Conservation (phyloP, 2,113 vertebrate genomes). For the Amblyopsis rosae region DNA sequence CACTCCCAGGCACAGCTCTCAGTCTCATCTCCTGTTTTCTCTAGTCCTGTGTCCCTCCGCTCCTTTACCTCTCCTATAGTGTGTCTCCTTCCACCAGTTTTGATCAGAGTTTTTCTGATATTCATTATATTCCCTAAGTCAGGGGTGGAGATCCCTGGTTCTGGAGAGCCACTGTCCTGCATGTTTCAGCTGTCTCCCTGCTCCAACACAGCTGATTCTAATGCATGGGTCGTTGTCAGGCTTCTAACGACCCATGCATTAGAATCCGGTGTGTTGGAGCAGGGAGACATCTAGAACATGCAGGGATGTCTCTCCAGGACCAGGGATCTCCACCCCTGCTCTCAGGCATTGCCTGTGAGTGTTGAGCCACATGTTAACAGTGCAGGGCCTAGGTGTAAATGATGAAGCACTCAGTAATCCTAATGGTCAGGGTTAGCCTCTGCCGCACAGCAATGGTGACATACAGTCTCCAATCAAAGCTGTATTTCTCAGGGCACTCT, state of each 20-base stretch:
- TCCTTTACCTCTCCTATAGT: slow-evolving; percentile 30
- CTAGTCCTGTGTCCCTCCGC: slow-evolving; percentile 40
- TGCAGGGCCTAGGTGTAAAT: slow-evolving; percentile 8
- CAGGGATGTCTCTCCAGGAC: too few relatives aligned
- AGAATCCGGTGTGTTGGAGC: too few relatives aligned
- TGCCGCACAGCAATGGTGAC: slow-evolving; percentile 39
- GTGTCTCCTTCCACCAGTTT: slow-evolving; percentile 55
- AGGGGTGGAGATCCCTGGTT: too few relatives aligned
- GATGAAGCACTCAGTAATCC: slow-evolving; percentile 12
- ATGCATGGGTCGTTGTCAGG: too few relatives aligned
- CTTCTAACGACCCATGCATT: too few relatives aligned
- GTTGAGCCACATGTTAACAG: background rate
- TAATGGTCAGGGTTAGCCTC: slow-evolving; percentile 17
- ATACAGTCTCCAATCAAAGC: background rate
- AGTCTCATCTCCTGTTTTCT: slow-evolving; percentile 56
- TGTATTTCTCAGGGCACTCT: background rate
- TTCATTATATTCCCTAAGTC: slow-evolving; percentile 15
- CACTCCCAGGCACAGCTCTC: slow-evolving; percentile 61
- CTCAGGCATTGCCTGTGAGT: background rate
- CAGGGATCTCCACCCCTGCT: too few relatives aligned
- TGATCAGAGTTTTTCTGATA: background rate
- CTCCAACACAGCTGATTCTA: too few relatives aligned
- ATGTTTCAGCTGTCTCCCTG: background rate
- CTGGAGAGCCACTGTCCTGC: too few relatives aligned
- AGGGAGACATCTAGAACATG: too few relatives aligned